phyloP scores from a whole-genome alignment of 1,140 invertebrate genomes.

The Zophobas atratus region DNA sequence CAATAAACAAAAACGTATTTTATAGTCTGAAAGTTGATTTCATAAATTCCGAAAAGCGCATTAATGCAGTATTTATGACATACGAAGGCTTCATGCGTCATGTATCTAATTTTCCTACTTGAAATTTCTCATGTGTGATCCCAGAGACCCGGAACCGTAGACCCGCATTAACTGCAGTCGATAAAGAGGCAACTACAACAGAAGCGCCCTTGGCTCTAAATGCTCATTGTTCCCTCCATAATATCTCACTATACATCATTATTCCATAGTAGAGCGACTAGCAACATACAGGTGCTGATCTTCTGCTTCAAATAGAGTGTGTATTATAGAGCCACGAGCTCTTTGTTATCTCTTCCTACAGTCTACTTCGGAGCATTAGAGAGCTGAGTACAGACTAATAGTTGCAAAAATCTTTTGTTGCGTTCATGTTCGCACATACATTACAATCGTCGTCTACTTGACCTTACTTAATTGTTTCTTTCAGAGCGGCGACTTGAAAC shows the following conservation, averaged over 20 bases:
- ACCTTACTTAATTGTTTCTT: constrained; percentile 28
- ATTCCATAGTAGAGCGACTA: background rate
- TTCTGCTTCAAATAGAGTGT: constrained; percentile 2
- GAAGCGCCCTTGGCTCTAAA: background rate
- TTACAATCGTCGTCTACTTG: constrained; percentile 36
- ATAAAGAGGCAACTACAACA: background rate
- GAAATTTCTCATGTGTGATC: background rate
- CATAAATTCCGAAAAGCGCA: no score
- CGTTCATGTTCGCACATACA: constrained; percentile 53
- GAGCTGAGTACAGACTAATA: constrained; percentile 38
- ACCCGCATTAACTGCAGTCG: background rate
- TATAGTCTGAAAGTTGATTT: no score
- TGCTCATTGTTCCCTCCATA: constrained; percentile 2
- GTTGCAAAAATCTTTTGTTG: constrained; percentile 33
- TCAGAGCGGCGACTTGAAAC: constrained; percentile 25
- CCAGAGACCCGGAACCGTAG: no score
- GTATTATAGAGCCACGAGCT: constrained; percentile 36
- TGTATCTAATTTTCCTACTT: background rate
- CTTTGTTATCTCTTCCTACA: constrained; percentile 34
- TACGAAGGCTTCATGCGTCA: no score
- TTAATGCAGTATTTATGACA: no score
- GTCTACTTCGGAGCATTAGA: constrained; percentile 44
- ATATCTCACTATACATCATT: background rate
- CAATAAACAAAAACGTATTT: no score
- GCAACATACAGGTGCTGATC: constrained; percentile 14